Percentiles rank a stretch among this genome's conserved stretches.
These are phyloP conservation scores for Styela clava DNA, from an alignment of 23 tunicate genomes.

Conservation along the genomic window DNA sequence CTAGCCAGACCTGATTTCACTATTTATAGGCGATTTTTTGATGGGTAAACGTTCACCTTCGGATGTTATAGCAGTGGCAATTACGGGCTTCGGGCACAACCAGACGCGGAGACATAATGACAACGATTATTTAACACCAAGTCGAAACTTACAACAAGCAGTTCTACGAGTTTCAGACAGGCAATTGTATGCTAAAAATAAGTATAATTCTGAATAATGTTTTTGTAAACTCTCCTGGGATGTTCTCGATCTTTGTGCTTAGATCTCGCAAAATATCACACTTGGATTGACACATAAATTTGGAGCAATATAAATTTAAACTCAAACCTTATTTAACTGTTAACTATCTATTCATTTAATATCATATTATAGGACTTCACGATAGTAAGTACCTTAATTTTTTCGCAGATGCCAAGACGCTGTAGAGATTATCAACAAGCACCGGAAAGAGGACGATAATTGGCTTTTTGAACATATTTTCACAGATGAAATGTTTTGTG, in stretches of 20 bases:
- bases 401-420: conserved; percentile 8
- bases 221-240: too few species aligned
- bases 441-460: not conserved
- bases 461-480: not conserved
- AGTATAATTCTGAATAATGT: too few species aligned
- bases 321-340: too few species aligned
- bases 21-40: not conserved
- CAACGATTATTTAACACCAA: not conserved
- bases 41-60: not conserved
- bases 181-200: conserved; percentile 16
- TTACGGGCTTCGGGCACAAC: conserved; percentile 40
- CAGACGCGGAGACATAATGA: not conserved
- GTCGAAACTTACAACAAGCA: conserved; percentile 24
- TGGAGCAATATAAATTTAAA: too few species aligned
- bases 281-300: too few species aligned
- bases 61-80: not conserved
- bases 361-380: too few species aligned
- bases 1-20: too few species aligned
- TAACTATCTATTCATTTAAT: too few species aligned
- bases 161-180: conserved; percentile 17
- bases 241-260: too few species aligned
- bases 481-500: conserved; percentile 39
- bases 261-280: too few species aligned
- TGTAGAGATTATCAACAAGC: conserved; percentile 11
- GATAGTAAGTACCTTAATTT: too few species aligned